Percentiles rank a stretch among this genome's conserved stretches.
These are phyloP conservation scores for Fistularia commersonii DNA, from an alignment of 2,797 vertebrate species.

Conservation along the genomic window DNA sequence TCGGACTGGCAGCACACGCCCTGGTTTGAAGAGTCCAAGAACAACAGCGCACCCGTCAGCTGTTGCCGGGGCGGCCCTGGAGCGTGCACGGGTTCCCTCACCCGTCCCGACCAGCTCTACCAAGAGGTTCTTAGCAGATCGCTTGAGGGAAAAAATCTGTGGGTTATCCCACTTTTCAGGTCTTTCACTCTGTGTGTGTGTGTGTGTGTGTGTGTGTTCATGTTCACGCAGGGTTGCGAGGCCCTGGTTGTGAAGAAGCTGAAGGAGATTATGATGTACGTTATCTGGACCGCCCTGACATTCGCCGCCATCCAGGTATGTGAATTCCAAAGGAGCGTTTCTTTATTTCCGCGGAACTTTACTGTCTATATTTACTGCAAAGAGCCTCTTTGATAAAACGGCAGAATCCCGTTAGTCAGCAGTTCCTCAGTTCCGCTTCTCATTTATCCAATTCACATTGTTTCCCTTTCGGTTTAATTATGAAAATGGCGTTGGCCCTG, in stretches of 20 bases:
- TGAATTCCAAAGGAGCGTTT: no score
- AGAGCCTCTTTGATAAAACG: no score
- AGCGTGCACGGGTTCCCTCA: conserved; percentile 87
- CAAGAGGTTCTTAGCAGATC: conserved; percentile 75
- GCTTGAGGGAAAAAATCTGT: no score
- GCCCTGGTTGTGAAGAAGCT: conserved; percentile 92
- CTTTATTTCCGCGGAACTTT: no score
- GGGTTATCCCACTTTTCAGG: no score
- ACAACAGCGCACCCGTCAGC: conserved; percentile 92
- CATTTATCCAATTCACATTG: no score
- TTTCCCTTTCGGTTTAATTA: no score
- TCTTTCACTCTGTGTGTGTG: conserved; percentile 4
- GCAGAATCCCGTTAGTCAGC: no score
- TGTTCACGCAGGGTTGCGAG: conserved; percentile 97
- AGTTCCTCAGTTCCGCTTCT: no score
- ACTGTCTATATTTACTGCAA: no score
- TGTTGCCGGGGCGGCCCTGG: conserved; percentile 82
- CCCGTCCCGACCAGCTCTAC: conserved; percentile 84
- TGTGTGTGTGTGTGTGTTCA: conserved; percentile 18
- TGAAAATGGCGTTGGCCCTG: no score
- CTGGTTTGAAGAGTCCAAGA: conserved; percentile 91
- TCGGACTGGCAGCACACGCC: conserved; percentile 89
- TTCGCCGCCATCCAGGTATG: conserved; percentile 93
- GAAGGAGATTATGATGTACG: conserved; percentile 98
- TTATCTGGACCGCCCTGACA: conserved; percentile 90